Evolutionary conservation across 1,140 invertebrate species (phyloP), one percentile per base, ranked within the genome.

Genomic region (Drosophila burlai): DNA sequence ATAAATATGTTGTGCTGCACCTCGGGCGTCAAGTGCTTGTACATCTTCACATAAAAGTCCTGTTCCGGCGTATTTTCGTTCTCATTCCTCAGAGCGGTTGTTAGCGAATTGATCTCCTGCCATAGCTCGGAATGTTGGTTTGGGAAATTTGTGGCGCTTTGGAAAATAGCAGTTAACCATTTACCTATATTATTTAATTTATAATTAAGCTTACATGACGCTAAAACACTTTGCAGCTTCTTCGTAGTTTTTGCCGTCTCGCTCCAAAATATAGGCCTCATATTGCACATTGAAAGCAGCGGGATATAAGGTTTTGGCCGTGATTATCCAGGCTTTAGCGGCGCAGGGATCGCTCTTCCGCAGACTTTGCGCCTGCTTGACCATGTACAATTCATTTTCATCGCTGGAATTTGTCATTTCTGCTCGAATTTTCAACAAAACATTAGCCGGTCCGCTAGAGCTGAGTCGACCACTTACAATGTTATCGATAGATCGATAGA

Each of bases 301-400:
- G 0, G 97, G 97, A 94, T 96, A 97, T 65, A 98, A 94, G 10
- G 96, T 97, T 95, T 97, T 97, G 0, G 97, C 97, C 10, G 97
- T 98, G n/a, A 98, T 95, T 93, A 98, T 95, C 97, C 97, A 98
- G 24, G 97, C 96, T 94, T 98, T 98, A 2, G 97, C 97, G 38
- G 96, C 95, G 93, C 95, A 95, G 67, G 96, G 95, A 93, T 98
- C 96, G 38, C 91, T 93, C 62, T 90, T 85, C 4, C 86, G 73
- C 10, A 91, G 34, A 15, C 46, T 77, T 72, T 90, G 83, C 3
- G 86, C 86, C 29, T 90, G 64, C n/a, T 76, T 75, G 0, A 90
- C 75, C 78, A 90, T 82, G 73, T 85, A 90, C 50, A 64, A 45
- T 24, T 82, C 76, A 59, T 90, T 83, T 45, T 89, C 85, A 8